Conservation (phyloP, 2,113 vertebrate genomes). For the Laticauda laticaudata region DNA sequence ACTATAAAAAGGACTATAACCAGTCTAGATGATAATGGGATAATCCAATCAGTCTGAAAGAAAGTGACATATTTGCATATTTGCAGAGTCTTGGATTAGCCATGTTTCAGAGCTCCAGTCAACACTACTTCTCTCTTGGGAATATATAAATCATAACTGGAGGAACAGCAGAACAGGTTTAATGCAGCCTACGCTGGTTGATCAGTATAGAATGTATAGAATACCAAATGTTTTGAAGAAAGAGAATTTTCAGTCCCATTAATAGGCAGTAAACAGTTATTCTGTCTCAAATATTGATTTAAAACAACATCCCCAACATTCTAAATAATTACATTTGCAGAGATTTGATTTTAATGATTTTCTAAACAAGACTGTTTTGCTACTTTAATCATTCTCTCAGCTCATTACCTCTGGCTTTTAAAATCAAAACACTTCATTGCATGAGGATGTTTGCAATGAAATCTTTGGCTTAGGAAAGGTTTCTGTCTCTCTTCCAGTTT, state of each 20-base stretch:
- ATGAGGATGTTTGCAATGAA: conserved; percentile 5
- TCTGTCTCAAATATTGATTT: neutral
- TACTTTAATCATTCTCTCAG: conserved; percentile 13
- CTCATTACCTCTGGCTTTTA: neutral
- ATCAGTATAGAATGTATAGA: neutral
- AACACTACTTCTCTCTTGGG: neutral
- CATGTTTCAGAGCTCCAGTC: neutral
- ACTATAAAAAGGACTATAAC: neutral
- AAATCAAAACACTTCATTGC: neutral
- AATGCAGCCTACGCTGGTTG: neutral
- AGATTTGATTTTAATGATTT: conserved; percentile 15
- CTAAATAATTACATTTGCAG: neutral
- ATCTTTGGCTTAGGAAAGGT: neutral
- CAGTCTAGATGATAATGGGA: neutral
- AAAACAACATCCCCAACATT: neutral
- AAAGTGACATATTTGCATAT: neutral
- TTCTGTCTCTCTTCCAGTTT: conserved; percentile 36
- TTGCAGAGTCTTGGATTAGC: neutral
- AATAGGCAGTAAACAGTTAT: neutral
- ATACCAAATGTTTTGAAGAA: neutral
- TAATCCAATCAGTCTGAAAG: neutral
- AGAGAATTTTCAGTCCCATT: conserved; percentile 3
- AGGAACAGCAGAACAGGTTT: neutral
- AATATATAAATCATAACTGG: neutral
- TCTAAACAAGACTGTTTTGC: neutral